Evolutionary conservation across 2,113 vertebrate genomes (phyloP).

Genomic region (Xenopus borealis): DNA sequence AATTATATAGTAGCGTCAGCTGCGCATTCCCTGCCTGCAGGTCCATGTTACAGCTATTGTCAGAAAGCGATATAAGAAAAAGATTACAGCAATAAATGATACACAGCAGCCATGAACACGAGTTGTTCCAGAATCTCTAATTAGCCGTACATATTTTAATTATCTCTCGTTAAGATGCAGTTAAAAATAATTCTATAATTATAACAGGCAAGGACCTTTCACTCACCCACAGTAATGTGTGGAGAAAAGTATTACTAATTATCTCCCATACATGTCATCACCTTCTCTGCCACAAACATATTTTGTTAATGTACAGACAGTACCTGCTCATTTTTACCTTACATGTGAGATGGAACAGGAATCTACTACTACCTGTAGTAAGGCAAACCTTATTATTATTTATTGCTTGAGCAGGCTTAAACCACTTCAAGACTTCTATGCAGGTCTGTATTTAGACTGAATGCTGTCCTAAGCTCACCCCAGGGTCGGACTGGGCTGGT

Average conservation of each 20-base stretch:
- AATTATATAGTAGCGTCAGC: not conserved
- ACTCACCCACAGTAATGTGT: constrained; percentile 10
- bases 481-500: too few relatives aligned
- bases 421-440: too few relatives aligned
- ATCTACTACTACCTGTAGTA: too few relatives aligned
- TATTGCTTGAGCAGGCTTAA: too few relatives aligned
- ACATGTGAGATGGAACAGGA: too few relatives aligned
- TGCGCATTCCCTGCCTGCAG: not conserved
- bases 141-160: constrained; percentile 29
- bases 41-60: not conserved
- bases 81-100: not conserved
- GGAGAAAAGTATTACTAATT: constrained; percentile 12
- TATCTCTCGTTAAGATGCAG: constrained; percentile 29
- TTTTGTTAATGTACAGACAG: not conserved
- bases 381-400: too few relatives aligned
- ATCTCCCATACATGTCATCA: not conserved
- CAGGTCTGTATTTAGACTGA: too few relatives aligned
- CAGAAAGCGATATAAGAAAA: not conserved
- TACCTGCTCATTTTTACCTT: not conserved
- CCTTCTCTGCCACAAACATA: not conserved
- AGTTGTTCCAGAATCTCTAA: constrained; percentile 18
- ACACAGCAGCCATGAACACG: not conserved
- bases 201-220: constrained; percentile 13
- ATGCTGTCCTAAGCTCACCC: too few relatives aligned
- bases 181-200: constrained; percentile 43